Percentiles rank a stretch among this genome's conserved stretches.
phyloP scores from a whole-genome alignment of 1,140 invertebrate genomes.

The Dendrolimus kikuchii region DNA sequence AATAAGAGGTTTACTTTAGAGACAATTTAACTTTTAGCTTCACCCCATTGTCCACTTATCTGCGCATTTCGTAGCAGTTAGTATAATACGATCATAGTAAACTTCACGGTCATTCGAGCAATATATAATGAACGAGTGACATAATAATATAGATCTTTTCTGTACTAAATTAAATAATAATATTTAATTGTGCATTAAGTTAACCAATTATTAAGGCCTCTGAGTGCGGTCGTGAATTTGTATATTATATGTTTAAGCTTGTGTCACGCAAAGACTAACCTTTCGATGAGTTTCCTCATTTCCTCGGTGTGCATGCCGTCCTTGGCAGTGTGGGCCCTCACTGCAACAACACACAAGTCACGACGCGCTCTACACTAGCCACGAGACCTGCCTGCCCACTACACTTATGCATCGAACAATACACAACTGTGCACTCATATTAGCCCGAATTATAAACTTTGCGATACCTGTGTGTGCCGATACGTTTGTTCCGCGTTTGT shows the following conservation, averaged over 20 bases:
- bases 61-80: no score
- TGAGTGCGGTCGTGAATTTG: constrained; percentile 2
- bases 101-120: no score
- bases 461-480: no score
- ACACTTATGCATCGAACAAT: constrained; percentile 32
- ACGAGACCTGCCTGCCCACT: constrained; percentile 46
- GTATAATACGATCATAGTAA: no score
- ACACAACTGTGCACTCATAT: constrained; percentile 19
- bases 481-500: no score
- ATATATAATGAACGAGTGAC: no score
- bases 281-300: constrained; percentile 96
- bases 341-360: constrained; percentile 78
- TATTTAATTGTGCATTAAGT: constrained; percentile 1
- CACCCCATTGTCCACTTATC: no score
- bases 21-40: no score
- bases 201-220: not conserved
- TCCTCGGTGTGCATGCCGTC: constrained; percentile 94
- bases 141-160: no score
- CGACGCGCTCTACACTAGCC: constrained; percentile 62
- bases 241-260: constrained; percentile 2
- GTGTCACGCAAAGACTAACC: constrained; percentile 75
- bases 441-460: no score
- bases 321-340: constrained; percentile 80
- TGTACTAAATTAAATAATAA: not conserved
- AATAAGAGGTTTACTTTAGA: no score